These are phyloP conservation scores for Dinoponera quadriceps DNA, from an alignment of 1,140 invertebrate genomes.

Conservation along the genomic window DNA sequence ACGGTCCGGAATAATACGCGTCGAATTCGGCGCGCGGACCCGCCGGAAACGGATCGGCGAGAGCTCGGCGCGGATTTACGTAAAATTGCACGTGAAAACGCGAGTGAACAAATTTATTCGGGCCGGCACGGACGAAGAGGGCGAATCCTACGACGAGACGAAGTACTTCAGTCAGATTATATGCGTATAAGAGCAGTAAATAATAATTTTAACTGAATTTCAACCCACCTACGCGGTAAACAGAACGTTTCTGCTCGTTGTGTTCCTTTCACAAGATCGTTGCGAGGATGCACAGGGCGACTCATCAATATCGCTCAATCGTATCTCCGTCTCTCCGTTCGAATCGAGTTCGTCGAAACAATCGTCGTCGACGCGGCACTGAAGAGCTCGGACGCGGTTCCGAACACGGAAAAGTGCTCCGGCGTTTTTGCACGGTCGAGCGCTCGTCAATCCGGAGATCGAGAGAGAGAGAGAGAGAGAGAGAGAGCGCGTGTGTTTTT, in stretches of 20 bases:
- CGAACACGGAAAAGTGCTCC: constrained; percentile 70
- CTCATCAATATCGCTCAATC: constrained; percentile 10
- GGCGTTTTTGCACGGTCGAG: constrained; percentile 74
- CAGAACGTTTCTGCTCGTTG: background rate
- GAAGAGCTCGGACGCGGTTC: constrained; percentile 42
- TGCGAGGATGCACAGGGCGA: background rate
- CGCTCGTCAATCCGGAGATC: constrained; percentile 77
- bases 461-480: constrained; percentile 47
- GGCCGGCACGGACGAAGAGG: background rate
- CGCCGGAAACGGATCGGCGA: background rate
- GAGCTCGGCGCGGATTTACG: background rate
- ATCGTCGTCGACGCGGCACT: constrained; percentile 24
- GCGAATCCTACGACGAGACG: background rate
- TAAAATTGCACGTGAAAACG: background rate
- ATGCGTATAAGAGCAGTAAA: background rate
- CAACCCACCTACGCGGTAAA: background rate
- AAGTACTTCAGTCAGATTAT: background rate
- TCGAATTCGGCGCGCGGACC: background rate
- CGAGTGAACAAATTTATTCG: background rate
- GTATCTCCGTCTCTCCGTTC: background rate
- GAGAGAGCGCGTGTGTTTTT: constrained; percentile 60
- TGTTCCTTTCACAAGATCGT: background rate
- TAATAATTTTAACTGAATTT: constrained; percentile 3
- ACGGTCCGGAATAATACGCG: constrained; percentile 67
- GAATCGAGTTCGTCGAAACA: constrained; percentile 34